phyloP scores from a whole-genome alignment of 2,888 invertebrate species.

The Abrostola tripartita region DNA sequence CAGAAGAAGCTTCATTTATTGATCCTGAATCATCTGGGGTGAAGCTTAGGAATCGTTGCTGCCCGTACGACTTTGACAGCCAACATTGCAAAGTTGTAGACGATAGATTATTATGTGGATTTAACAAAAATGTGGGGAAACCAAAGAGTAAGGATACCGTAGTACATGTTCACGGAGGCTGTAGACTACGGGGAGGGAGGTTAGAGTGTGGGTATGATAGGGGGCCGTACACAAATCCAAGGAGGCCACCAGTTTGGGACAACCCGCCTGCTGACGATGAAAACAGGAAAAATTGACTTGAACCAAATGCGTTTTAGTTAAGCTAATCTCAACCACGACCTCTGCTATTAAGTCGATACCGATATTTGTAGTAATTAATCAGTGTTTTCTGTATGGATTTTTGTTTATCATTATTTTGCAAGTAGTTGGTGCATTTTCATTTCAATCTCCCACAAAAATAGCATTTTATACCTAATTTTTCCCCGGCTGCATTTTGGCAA shows the following conservation, averaged over 20 bases:
- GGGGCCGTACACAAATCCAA: constrained; percentile 63
- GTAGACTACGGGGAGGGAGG: constrained; percentile 72
- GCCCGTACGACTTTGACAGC: constrained; percentile 77
- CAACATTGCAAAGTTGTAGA: constrained; percentile 69
- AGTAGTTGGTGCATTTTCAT: too few species aligned
- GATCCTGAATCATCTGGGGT: not conserved
- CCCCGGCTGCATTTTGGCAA: too few species aligned
- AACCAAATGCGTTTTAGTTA: too few species aligned
- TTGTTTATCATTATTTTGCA: too few species aligned
- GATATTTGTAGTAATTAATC: too few species aligned
- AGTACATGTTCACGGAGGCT: constrained; percentile 65
- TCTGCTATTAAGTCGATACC: too few species aligned
- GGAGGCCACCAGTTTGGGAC: constrained; percentile 57
- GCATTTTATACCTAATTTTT: too few species aligned
- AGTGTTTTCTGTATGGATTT: too few species aligned
- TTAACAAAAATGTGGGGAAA: constrained; percentile 69
- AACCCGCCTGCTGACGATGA: not conserved
- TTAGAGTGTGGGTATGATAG: constrained; percentile 77
- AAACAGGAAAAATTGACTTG: too few species aligned
- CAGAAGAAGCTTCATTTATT: not conserved
- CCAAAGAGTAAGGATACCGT: constrained; percentile 51
- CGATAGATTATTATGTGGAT: constrained; percentile 77
- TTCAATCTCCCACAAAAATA: too few species aligned
- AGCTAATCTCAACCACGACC: too few species aligned
- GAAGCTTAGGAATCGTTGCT: constrained; percentile 62